Conservation (phyloP, 2,888 invertebrate genomes). For the Agrotis segetum region DNA sequence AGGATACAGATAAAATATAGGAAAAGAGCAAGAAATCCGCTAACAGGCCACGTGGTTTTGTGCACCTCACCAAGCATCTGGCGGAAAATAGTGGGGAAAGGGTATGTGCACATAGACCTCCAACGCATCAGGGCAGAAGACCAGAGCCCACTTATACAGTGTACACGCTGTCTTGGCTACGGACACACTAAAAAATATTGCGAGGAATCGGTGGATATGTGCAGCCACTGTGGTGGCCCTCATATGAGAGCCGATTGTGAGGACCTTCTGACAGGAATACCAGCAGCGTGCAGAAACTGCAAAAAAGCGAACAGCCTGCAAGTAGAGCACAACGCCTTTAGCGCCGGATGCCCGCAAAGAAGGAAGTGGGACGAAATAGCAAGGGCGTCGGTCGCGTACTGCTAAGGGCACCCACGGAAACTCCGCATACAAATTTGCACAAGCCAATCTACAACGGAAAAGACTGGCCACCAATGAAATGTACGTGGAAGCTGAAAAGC, state of each 20-base stretch:
- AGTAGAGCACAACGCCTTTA: constrained; percentile 3
- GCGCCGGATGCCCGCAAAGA: not conserved
- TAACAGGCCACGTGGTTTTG: not conserved
- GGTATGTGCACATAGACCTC: not conserved
- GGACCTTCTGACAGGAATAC: not conserved
- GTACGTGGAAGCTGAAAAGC: not conserved
- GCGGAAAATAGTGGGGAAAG: not conserved
- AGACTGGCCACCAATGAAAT: constrained; percentile 1
- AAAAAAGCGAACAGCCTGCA: not conserved
- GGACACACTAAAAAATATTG: not conserved
- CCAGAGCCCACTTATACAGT: not conserved
- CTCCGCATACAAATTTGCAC: not conserved
- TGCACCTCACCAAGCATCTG: constrained; percentile 10
- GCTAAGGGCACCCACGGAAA: not conserved
- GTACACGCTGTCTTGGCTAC: not conserved
- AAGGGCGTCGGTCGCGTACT: not conserved
- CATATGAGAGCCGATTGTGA: not conserved
- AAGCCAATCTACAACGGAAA: constrained; percentile 15
- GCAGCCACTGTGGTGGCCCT: not conserved
- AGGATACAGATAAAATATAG: not conserved
- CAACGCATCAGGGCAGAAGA: not conserved
- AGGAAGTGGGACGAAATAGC: constrained; percentile 4
- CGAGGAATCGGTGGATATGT: not conserved
- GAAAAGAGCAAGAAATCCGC: not conserved
- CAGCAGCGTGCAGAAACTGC: not conserved